Evolutionary conservation across 2,113 vertebrate species (phyloP).

Genomic region (Takifugu flavidus): DNA sequence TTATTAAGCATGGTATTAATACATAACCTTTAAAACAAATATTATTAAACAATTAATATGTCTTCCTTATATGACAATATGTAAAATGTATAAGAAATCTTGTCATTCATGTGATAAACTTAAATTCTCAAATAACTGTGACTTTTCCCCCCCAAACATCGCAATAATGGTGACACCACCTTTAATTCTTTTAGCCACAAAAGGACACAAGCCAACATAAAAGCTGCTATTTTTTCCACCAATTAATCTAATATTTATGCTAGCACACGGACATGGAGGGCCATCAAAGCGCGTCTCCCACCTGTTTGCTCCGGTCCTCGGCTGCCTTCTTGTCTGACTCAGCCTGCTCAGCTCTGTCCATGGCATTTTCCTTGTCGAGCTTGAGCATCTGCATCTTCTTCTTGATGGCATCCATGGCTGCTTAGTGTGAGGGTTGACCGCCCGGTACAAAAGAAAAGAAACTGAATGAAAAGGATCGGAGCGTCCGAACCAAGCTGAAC

Average conservation of each 20-base stretch:
- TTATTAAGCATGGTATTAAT: not conserved
- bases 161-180: no score
- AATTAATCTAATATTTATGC: not conserved
- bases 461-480: slow-evolving; percentile 43
- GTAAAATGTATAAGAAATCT: no score
- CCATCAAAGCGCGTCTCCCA: slow-evolving; percentile 59
- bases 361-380: slow-evolving; percentile 97
- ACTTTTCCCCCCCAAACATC: no score
- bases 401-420: slow-evolving; percentile 99
- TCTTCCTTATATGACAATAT: no score
- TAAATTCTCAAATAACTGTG: no score
- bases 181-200: no score
- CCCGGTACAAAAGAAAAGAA: slow-evolving; percentile 42
- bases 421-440: slow-evolving; percentile 62
- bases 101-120: no score
- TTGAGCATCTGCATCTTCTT: slow-evolving; percentile 99
- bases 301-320: slow-evolving; percentile 97
- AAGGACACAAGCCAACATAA: not conserved
- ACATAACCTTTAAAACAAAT: not conserved
- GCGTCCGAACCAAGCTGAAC: slow-evolving; percentile 70
- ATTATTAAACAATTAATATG: not conserved
- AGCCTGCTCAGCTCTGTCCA: slow-evolving; percentile 96
- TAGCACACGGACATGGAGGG: not conserved
- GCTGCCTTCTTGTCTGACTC: slow-evolving; percentile 95
- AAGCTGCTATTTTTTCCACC: not conserved